A percentile compares a stretch with the other conserved stretches of the same genome.
Evolutionary conservation across 2,113 vertebrate genomes (phyloP).

Genomic region (Tragelaphus strepsiceros): DNA sequence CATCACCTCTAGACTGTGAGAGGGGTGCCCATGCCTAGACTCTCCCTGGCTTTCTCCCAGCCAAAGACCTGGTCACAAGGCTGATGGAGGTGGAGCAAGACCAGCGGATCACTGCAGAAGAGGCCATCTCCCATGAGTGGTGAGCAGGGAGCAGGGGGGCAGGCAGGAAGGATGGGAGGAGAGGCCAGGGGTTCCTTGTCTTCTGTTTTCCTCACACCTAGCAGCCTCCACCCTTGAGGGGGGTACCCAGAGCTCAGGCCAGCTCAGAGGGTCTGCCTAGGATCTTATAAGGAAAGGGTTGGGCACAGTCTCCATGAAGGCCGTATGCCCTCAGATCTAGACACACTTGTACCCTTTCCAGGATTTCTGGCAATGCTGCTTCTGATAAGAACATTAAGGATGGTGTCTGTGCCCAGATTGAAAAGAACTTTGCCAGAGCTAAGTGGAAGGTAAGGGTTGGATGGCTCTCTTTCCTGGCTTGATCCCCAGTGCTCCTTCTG

Average conservation of each 20-base stretch:
- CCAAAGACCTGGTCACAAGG: slow-evolving; percentile 93
- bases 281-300: background rate
- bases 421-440: slow-evolving; percentile 98
- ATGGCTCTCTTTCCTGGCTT: background rate
- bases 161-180: background rate
- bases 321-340: background rate
- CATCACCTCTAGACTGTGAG: background rate
- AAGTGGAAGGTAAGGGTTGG: slow-evolving; percentile 93
- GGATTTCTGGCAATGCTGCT: slow-evolving; percentile 97
- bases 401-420: slow-evolving; percentile 96
- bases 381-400: slow-evolving; percentile 99
- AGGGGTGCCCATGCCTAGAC: background rate
- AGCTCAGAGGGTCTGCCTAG: background rate
- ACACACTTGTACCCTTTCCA: slow-evolving; percentile 62
- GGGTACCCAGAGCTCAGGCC: background rate
- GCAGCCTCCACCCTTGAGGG: background rate
- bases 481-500: background rate
- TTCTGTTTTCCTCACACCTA: background rate
- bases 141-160: slow-evolving; percentile 63
- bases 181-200: background rate
- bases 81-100: slow-evolving; percentile 99
- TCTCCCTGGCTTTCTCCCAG: slow-evolving; percentile 76
- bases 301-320: background rate
- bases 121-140: slow-evolving; percentile 98
- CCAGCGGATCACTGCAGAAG: slow-evolving; percentile 95